Base-by-base conservation (phyloP, 1,140 invertebrate species). In the Leptinotarsa texana region DNA sequence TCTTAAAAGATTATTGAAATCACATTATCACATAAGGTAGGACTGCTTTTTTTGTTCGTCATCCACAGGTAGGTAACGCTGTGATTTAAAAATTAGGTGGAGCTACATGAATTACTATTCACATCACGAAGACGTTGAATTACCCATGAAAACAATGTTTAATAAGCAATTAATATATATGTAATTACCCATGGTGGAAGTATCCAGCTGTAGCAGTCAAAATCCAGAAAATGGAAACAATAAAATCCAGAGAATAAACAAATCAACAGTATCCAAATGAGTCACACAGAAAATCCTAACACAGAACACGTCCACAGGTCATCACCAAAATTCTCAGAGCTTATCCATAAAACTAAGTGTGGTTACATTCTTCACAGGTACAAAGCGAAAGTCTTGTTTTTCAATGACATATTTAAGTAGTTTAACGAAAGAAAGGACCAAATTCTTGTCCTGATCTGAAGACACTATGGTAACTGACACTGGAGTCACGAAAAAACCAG, bases 101-200 rank as follows among this genome's bases (percentile, higher is more conserved):
- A 33, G 33, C 33, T 8, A 33, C 33, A 1, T 42, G 8, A 42
- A 11, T 42, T 42, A 42, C 11, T 42, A 42, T 42, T 42, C 33
- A 42, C 8, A 42, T 0, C 33, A 42, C 3, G 8, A 42, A 42
- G 33, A 42, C 8, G 2, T 42, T 42, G 33, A 42, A 42, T 8
- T 3, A 42, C 33, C 33, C 8, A 42, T 11, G 33, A 42, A 42
- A 42, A 42, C 33, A 42, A 42, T 42, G 33, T 42, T 42, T 3
- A 42, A 42, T 42, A 3, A 42, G 6, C 1, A 42, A 63, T 22
- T 11, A 24, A 24, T 63, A 67, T 33, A 18, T 24, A 24, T 67
- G 27, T 67, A 67, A n/a, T 63, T 77, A 77, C 76, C 76, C 76
- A 77, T 77, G 67, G 6, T 67, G 27, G n/a, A 57, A 57, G 51